Conservation (phyloP, 2,888 invertebrate species). For the Syrista parreyssii region DNA sequence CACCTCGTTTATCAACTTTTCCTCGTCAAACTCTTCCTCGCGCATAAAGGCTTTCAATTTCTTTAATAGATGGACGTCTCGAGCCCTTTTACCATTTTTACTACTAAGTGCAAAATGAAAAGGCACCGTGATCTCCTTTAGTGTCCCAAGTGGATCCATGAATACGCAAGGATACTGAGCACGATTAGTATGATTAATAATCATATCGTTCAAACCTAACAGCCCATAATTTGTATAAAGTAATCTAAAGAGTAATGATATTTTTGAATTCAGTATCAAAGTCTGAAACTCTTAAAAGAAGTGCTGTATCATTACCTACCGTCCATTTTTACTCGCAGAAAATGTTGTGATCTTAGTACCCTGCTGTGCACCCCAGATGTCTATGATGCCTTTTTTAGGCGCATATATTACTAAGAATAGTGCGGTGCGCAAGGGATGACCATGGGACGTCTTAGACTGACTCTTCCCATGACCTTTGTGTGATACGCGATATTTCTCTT, state of each 20-base stretch:
- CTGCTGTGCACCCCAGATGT: constrained; percentile 92
- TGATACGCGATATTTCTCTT: constrained; percentile 66
- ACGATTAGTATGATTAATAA: constrained; percentile 63
- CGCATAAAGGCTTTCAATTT: constrained; percentile 78
- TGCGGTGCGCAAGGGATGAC: constrained; percentile 70
- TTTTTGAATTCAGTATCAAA: background rate
- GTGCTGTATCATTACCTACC: constrained; percentile 49
- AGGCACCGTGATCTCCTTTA: constrained; percentile 87
- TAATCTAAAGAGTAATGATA: constrained; percentile 66
- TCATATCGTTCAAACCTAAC: constrained; percentile 75
- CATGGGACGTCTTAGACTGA: background rate
- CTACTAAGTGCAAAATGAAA: constrained; percentile 92
- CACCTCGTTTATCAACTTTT: constrained; percentile 69
- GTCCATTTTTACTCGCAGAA: constrained; percentile 85
- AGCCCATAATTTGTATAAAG: constrained; percentile 85
- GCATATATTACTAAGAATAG: constrained; percentile 93
- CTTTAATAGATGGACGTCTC: constrained; percentile 88
- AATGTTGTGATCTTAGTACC: constrained; percentile 93
- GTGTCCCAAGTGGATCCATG: constrained; percentile 83
- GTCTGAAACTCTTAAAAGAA: background rate
- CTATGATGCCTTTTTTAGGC: constrained; percentile 90
- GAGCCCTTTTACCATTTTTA: constrained; percentile 85
- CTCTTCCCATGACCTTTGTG: constrained; percentile 20
- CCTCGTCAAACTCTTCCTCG: constrained; percentile 68
- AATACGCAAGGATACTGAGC: constrained; percentile 81